phyloP scores from a whole-genome alignment of 2,888 invertebrate genomes.

The Monoplex corrugatus region DNA sequence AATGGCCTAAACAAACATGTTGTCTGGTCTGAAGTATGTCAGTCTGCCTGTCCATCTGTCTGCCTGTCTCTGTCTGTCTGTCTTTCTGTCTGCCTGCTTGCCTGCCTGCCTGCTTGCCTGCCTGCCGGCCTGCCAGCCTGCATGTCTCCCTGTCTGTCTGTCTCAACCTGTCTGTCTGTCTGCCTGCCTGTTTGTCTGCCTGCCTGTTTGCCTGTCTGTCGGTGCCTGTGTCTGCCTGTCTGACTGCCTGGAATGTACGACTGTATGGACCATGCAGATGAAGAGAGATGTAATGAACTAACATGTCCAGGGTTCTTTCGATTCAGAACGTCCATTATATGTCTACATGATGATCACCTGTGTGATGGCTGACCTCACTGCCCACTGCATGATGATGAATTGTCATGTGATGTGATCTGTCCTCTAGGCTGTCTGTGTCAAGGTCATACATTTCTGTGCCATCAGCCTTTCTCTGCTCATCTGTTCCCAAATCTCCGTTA shows the following conservation, averaged over 20 bases:
- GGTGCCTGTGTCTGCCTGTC: not conserved
- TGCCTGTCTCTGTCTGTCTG: no score
- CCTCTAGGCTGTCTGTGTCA: not conserved
- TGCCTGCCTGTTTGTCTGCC: no score
- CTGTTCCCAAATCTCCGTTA: not conserved
- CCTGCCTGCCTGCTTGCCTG: no score
- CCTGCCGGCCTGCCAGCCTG: no score
- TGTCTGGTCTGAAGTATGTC: no score
- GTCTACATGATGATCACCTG: constrained; percentile 15
- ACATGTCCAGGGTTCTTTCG: not conserved
- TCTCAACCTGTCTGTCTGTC: no score
- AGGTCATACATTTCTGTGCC: not conserved
- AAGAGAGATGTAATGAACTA: not conserved
- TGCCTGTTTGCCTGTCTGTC: constrained; percentile 5
- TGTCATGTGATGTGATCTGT: not conserved
- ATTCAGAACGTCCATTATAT: not conserved
- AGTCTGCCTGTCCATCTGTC: no score
- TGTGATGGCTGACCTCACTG: constrained; percentile 25
- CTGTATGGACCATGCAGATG: not conserved
- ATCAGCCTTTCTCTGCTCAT: not conserved
- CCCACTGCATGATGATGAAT: constrained; percentile 10
- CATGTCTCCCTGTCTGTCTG: no score
- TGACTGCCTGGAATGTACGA: constrained; percentile 2
- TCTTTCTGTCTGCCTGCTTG: no score
- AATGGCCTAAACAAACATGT: no score